Conservation (phyloP, 2,113 vertebrate genomes). For the Leptobrachium leishanense region DNA sequence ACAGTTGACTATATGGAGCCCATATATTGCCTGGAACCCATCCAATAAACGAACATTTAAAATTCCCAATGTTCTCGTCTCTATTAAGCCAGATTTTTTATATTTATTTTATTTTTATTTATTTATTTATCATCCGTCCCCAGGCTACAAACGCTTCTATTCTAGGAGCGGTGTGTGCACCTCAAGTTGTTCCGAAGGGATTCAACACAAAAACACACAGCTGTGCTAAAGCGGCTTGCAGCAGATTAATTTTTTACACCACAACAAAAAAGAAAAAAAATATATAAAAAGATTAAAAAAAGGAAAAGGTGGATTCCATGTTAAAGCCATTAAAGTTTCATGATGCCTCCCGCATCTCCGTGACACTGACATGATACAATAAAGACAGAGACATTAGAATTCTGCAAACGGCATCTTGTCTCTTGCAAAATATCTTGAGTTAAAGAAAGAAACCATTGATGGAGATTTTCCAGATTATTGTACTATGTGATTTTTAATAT, state of each 20-base stretch:
- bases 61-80: conserved; percentile 25
- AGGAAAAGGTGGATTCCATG: conserved; percentile 30
- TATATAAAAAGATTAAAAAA: neutral
- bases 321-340: conserved; percentile 58
- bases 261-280: conserved; percentile 33
- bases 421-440: neutral
- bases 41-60: neutral
- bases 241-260: conserved; percentile 49
- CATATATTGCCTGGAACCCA: neutral
- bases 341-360: conserved; percentile 52
- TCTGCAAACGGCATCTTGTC: conserved; percentile 48
- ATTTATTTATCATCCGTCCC: neutral
- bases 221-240: conserved; percentile 5
- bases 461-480: no score
- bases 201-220: conserved; percentile 9
- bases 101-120: no score
- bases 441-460: no score
- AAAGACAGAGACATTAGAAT: conserved; percentile 57
- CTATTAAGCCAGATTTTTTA: conserved; percentile 7
- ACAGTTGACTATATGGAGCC: conserved; percentile 14
- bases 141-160: neutral
- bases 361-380: conserved; percentile 50
- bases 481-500: no score
- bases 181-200: conserved; percentile 5
- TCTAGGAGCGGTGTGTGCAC: neutral